Conservation (phyloP, 2,888 invertebrate genomes). For the Dicranocentrus wangi region DNA sequence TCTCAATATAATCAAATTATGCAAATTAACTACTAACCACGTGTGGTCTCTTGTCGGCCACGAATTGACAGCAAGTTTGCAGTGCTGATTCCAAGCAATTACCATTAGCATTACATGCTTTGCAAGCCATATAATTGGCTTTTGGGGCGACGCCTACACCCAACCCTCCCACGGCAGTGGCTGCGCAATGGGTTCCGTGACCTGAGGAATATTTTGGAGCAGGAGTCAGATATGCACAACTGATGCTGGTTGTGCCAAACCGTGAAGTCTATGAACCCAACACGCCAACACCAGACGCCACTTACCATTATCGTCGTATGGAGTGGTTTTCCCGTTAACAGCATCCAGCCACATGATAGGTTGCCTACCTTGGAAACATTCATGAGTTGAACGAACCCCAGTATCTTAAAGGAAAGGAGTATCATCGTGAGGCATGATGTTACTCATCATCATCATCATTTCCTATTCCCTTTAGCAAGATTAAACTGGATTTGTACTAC, state of each 20-base stretch:
- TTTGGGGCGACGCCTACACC: slow-evolving; percentile 42
- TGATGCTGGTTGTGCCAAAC: too few relatives aligned
- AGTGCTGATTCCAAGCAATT: background rate
- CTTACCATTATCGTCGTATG: slow-evolving; percentile 36
- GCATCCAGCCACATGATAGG: background rate
- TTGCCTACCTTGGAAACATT: background rate
- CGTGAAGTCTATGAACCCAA: too few relatives aligned
- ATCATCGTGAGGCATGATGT: background rate
- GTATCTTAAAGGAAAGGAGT: slow-evolving; percentile 21
- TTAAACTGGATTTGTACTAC: too few relatives aligned
- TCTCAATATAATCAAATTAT: background rate
- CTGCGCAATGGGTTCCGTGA: slow-evolving; percentile 49
- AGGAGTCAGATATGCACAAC: too few relatives aligned
- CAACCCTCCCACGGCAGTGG: slow-evolving; percentile 17
- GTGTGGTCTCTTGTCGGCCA: slow-evolving; percentile 24
- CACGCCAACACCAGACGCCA: too few relatives aligned
- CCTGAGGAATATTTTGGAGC: too few relatives aligned
- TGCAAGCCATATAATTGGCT: slow-evolving; percentile 14
- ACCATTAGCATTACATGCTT: slow-evolving; percentile 24
- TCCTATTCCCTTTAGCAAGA: background rate
- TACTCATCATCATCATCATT: background rate
- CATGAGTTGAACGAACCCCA: background rate
- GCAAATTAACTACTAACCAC: background rate
- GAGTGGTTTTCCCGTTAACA: background rate
- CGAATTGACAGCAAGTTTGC: slow-evolving; percentile 16